Conservation (phyloP, 2,113 vertebrate genomes). For the Caloenas nicobarica region DNA sequence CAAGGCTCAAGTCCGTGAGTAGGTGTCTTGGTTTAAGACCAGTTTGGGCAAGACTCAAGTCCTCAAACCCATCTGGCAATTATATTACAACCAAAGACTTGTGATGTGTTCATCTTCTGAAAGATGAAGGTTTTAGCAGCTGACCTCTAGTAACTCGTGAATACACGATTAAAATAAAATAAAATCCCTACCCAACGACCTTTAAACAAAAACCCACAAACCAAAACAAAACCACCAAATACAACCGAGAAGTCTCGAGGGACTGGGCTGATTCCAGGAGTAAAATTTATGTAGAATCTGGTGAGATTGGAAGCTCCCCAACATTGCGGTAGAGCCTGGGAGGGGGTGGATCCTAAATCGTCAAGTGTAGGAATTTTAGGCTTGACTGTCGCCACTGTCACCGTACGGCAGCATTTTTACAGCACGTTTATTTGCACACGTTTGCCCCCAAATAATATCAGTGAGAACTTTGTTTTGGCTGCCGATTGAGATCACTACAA, state of each 20-base stretch:
- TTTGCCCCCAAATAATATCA: not conserved
- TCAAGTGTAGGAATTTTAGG: not conserved
- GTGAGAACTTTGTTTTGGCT: rapidly evolving
- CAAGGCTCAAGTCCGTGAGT: not conserved
- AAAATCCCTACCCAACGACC: not conserved
- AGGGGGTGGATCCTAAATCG: not conserved
- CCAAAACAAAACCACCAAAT: not conserved
- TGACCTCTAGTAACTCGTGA: not conserved
- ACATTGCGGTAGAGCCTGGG: rapidly evolving
- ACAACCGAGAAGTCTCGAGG: not conserved
- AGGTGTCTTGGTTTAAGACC: not conserved
- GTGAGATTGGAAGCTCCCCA: rapidly evolving
- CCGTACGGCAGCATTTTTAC: rapidly evolving
- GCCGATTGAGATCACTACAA: rapidly evolving
- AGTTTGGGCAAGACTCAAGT: not conserved
- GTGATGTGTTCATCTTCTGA: not conserved
- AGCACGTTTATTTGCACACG: rapidly evolving
- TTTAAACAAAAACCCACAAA: not conserved
- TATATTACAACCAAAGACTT: not conserved
- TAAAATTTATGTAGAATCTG: rapidly evolving
- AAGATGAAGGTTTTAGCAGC: not conserved
- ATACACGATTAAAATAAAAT: too few relatives aligned
- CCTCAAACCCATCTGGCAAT: not conserved
- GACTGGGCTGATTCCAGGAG: not conserved
- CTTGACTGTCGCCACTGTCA: rapidly evolving